These are phyloP conservation scores for Aspidiotus destructor DNA, from an alignment of 2,888 invertebrate species.

Conservation along the genomic window DNA sequence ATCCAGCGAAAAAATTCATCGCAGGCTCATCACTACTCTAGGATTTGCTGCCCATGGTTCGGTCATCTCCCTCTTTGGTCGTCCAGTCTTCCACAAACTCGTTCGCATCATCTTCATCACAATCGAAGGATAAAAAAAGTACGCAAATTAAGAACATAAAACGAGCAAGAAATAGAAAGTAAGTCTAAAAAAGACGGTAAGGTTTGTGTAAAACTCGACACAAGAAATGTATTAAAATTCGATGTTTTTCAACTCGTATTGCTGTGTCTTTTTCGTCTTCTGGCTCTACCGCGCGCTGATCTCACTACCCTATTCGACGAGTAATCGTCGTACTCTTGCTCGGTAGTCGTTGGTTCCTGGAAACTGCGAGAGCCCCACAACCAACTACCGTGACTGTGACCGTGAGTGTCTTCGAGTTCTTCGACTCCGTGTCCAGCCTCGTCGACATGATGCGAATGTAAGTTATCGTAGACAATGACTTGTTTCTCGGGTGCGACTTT, in stretches of 20 bases:
- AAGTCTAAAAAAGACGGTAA: too few species aligned
- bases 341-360: slow-evolving; percentile 16
- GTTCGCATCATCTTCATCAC: too few species aligned
- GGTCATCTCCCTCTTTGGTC: too few species aligned
- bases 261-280: slow-evolving; percentile 23
- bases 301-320: slow-evolving; percentile 21
- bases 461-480: slow-evolving; percentile 28
- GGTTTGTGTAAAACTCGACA: too few species aligned
- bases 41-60: too few species aligned
- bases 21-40: too few species aligned
- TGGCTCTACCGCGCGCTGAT: slow-evolving; percentile 15
- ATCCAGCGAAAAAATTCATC: too few species aligned
- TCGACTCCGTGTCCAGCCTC: slow-evolving; percentile 37
- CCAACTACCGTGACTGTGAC: slow-evolving; percentile 29
- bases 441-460: slow-evolving; percentile 37
- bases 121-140: too few species aligned
- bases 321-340: slow-evolving; percentile 27
- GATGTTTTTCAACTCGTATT: slow-evolving; percentile 5
- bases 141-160: too few species aligned
- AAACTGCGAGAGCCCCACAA: slow-evolving; percentile 18
- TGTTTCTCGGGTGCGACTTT: slow-evolving; percentile 34
- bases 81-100: too few species aligned
- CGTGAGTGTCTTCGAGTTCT: slow-evolving; percentile 25
- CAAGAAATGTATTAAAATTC: too few species aligned
- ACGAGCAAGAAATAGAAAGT: too few species aligned